Base-by-base conservation (phyloP, 2,113 vertebrate genomes). In the Gadus chalcogrammus region DNA sequence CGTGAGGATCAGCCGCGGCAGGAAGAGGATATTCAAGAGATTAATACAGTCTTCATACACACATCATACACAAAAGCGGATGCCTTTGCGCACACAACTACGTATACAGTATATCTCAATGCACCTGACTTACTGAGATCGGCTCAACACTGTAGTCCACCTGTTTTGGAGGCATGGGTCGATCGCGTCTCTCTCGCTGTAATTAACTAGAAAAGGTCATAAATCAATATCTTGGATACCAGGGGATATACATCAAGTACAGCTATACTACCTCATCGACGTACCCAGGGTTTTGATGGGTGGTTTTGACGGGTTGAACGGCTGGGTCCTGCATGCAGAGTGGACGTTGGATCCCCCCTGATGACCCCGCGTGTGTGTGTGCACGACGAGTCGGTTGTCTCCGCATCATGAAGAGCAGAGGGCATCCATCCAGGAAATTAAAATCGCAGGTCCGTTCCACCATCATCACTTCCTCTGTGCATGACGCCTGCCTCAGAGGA, bases 1-100 rank as follows among this genome's bases (percentile, higher is more conserved):
- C 79, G 82, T 82, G 84, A 88, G 53, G 65, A 77, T 79, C 82
- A 70, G 82, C 61, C 65, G n/a, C 62, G 63, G 74, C 67, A 80
- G 79, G 73, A 66, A 68, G 65, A 48, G 8, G 12, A 48, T 48
- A 48, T 48, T 48, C 42, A 48, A 48, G 42, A 48, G 42, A 13
- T 48, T 7, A 48, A 48, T 48, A 48, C 42, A 48, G 42, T 48
- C 42, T 48, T 11, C 5, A 48, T 48, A 13, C 42, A 48, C 42
- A 48, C 42, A 48, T 48, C 12, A 48, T 13, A 48, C 42, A 7
- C 38, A 11, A 6, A 48, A 1, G 2, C 42, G 7, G 42, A 1
- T 13, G 11, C 42, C 42, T 48, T 9, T 48, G 42, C 9, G 42
- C 42, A 48, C 42, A 12, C 42, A 12, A 11, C 48, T 15, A 22